Base-by-base conservation (phyloP, 2,113 vertebrate species). In the Oncorhynchus clarkii region DNA sequence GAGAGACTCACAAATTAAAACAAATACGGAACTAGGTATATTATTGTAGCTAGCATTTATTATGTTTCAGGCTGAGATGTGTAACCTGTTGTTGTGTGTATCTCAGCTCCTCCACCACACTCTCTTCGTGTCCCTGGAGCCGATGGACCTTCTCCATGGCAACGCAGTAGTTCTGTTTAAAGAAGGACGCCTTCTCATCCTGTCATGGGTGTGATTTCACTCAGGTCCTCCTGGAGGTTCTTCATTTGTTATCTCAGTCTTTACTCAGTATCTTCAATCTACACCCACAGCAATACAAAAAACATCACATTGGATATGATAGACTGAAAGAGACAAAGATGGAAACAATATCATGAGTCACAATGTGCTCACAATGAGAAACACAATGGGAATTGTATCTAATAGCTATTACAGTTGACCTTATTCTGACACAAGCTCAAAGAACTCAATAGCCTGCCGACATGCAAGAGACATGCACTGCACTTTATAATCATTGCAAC, bases 81-180 rank as follows among this genome's bases (percentile, higher is more conserved):
- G 51, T 54, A 16, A 54, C 91, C 94, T 88, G 74, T 65, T 81
- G 82, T 77, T 80, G 87, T 78, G 79, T 92, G 72, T 89, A 84
- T 2, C 59, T 64, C 0, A 84, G 72, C 51, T 92, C 89, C 82
- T 93, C 88, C 72, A 91, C 78, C 72, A 86, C 34, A 34, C 62
- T 80, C 11, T 82, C 71, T 18, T 85, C 77, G 13, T 80, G 82
- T 11, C 83, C 88, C 67, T 91, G 86, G 60, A 89, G 76, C 67
- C 71, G 71, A 54, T 88, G 82, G 62, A 85, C 80, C 79, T 84
- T 89, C 72, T 84, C 85, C 75, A 86, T 81, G 18, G 82, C 84
- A 3, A 75, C 20, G 0, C 49, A 66, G 66, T 86, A 92, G 72
- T 93, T 95, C 71, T 91, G 73, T 84, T 91, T 91, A 73, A 91